Conservation (phyloP, 2,113 vertebrate species). For the Urocitellus parryii region DNA sequence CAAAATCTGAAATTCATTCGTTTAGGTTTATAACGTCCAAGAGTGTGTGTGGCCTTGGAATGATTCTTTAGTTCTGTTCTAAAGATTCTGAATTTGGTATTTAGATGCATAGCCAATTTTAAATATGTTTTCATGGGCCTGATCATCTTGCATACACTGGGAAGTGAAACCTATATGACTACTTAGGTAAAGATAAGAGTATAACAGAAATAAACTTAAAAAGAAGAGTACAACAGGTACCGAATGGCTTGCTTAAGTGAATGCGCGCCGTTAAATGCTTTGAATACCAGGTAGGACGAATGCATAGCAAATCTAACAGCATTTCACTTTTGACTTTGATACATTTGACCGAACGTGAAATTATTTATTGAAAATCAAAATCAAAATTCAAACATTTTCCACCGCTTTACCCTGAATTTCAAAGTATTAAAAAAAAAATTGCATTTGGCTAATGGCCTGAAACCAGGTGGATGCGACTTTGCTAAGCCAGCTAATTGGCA, state of each 20-base stretch:
- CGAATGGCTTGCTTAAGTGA: neutral
- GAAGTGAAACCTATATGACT: neutral
- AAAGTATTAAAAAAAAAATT: neutral
- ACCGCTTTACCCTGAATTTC: conserved; percentile 44
- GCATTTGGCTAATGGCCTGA: neutral
- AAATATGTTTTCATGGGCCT: neutral
- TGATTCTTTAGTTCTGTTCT: conserved; percentile 77
- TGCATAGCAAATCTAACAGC: neutral
- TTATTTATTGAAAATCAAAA: conserved; percentile 5
- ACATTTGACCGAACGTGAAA: conserved; percentile 4
- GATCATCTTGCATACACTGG: conserved; percentile 67
- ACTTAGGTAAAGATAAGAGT: neutral
- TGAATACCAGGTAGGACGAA: neutral
- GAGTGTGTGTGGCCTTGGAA: conserved; percentile 75
- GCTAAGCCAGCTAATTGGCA: neutral
- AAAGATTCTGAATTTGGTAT: neutral
- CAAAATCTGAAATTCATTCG: neutral
- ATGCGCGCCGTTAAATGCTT: neutral
- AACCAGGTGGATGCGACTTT: neutral
- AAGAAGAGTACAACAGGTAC: neutral
- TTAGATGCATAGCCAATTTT: no score
- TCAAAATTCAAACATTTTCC: neutral
- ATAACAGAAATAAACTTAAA: neutral
- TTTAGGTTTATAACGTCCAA: conserved; percentile 71
- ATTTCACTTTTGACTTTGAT: neutral